These are phyloP conservation scores for Tridacna crocea DNA, from an alignment of 2,888 invertebrate genomes.

Conservation along the genomic window DNA sequence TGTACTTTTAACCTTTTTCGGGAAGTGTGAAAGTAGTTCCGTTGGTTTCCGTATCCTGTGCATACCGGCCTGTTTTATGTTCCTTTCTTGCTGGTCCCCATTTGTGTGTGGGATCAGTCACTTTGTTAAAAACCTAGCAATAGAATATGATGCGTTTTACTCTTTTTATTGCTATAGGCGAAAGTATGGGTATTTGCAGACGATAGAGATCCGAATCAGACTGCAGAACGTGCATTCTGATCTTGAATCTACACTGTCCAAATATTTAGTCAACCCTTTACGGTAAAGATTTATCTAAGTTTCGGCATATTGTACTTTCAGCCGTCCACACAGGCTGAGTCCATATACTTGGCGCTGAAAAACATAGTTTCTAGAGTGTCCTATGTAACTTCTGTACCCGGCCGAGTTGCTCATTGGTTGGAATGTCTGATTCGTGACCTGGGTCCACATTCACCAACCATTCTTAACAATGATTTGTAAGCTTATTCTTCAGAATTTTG, in stretches of 20 bases:
- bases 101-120: slow-evolving; percentile 21
- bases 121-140: slow-evolving; percentile 18
- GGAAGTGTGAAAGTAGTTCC: background rate
- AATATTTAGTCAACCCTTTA: background rate
- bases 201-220: background rate
- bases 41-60: background rate
- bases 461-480: too few relatives aligned
- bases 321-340: too few relatives aligned
- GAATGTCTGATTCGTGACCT: too few relatives aligned
- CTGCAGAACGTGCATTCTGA: background rate
- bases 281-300: background rate
- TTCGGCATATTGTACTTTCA: background rate
- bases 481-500: too few relatives aligned
- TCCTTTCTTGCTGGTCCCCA: slow-evolving; percentile 54
- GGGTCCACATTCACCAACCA: too few relatives aligned
- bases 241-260: background rate
- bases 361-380: too few relatives aligned
- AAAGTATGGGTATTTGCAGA: background rate
- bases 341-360: too few relatives aligned
- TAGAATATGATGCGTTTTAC: background rate
- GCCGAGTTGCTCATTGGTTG: too few relatives aligned
- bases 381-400: too few relatives aligned
- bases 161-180: background rate
- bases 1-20: too few relatives aligned
- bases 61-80: slow-evolving; percentile 32